Base-by-base conservation (phyloP, 2,888 invertebrate species). In the Volucella zonaria region DNA sequence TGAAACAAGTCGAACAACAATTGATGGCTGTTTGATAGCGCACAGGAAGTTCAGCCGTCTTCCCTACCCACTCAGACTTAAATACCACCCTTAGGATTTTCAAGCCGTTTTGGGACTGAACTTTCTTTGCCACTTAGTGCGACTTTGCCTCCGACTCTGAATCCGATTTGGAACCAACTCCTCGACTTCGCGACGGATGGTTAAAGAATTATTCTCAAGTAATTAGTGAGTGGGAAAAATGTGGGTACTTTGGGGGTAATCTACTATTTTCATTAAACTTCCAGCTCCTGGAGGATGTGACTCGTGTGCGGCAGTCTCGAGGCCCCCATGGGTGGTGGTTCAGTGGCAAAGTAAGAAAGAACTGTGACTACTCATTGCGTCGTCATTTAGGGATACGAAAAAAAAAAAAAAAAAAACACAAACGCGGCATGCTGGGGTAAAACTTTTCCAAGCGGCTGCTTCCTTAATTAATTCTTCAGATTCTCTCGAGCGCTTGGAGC, bases 21-120 rank as follows among this genome's bases (percentile, higher is more conserved):
- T 71, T 71, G 71, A 71, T 71, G 61, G 51, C 51, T 71, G 71
- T 61, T 71, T 71, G 51, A 71, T 61, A 61, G 61, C 49, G 10
- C 59, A 10, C 43, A 61, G 12, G 43, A 45, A 61, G 43, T 59
- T 61, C 18, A 43, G 59, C 43, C 31, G 6, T 31, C 18, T 18
- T 10, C 14, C 45, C 23, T 8, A 12, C 23, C 18, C n/a, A 43
- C 43, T 42, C 15, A 23, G 23, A 2, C 23, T 23, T 23, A 23
- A 23, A 23, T 23, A 4, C 42, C 40, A 38, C 42, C 10, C 59
- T 6, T 1, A 43, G 43, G 43, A 8, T 43, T 38, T 31, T 31
- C 31, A 31, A 31, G 6, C 31, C 31, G 31, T 31, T 6, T 31
- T 31, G 31, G 31, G 43, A 42, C n/a, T 43, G 59, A 38, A 31